Conservation (phyloP, 2,888 invertebrate species). For the Lathronympha strigana region DNA sequence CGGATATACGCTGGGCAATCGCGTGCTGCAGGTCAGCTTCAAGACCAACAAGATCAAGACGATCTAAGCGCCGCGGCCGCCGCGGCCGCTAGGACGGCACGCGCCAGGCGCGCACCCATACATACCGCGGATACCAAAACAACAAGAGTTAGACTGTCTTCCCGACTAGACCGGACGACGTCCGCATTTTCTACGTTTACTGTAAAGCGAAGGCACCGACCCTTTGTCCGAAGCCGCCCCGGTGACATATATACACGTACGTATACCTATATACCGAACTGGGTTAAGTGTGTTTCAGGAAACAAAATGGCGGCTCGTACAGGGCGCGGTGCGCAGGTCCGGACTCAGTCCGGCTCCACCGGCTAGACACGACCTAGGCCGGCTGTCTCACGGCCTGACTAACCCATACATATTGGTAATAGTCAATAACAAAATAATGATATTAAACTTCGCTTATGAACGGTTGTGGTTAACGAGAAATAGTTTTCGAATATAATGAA, state of each 20-base stretch:
- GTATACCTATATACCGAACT: slow-evolving; percentile 55
- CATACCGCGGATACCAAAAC: slow-evolving; percentile 56
- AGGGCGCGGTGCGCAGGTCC: slow-evolving; percentile 66
- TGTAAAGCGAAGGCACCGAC: slow-evolving; percentile 64
- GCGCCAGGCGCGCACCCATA: slow-evolving; percentile 81
- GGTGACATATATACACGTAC: slow-evolving; percentile 45
- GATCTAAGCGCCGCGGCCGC: slow-evolving; percentile 81
- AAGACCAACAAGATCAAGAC: slow-evolving; percentile 93
- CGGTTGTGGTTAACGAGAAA: slow-evolving; percentile 83
- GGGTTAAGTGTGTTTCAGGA: slow-evolving; percentile 76
- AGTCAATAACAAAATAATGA: slow-evolving; percentile 81
- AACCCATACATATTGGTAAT: slow-evolving; percentile 74
- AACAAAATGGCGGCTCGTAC: slow-evolving; percentile 72
- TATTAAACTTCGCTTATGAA: slow-evolving; percentile 84
- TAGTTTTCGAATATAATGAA: slow-evolving; percentile 80
- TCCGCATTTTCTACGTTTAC: slow-evolving; percentile 67
- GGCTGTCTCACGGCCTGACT: slow-evolving; percentile 30
- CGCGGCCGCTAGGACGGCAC: slow-evolving; percentile 82
- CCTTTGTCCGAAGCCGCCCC: slow-evolving; percentile 67
- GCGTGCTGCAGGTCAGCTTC: slow-evolving; percentile 96
- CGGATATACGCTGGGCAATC: slow-evolving; percentile 95
- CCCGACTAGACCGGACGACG: slow-evolving; percentile 56
- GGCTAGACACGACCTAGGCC: slow-evolving; percentile 27
- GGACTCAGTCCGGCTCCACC: slow-evolving; percentile 46
- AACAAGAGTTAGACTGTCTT: slow-evolving; percentile 53